Evolutionary conservation across 2,797 vertebrate species (phyloP).

Genomic region (Neosilurus hyrtlii): DNA sequence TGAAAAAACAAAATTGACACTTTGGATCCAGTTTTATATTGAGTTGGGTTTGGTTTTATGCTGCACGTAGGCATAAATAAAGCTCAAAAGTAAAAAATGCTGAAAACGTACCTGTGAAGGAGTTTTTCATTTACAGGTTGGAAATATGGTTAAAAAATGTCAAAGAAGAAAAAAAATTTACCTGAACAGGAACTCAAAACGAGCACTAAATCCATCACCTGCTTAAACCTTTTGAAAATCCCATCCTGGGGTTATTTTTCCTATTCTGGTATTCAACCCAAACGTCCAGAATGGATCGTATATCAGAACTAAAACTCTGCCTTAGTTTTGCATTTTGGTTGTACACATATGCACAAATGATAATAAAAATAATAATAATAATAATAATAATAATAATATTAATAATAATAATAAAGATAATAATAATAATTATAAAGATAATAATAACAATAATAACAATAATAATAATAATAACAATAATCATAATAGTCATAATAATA

Average conservation of each 20-base stretch:
- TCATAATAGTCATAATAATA: no score
- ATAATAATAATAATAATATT: no score
- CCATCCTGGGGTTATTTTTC: neutral
- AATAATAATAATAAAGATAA: no score
- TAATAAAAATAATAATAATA: no score
- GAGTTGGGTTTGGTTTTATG: neutral
- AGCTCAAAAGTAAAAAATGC: neutral
- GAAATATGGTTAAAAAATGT: neutral
- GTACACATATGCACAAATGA: neutral
- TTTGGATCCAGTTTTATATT: conserved; percentile 7
- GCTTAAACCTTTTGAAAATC: neutral
- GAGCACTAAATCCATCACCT: neutral
- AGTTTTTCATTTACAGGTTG: neutral
- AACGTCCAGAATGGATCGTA: neutral
- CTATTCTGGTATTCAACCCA: neutral
- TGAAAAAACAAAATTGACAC: neutral
- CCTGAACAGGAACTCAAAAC: neutral
- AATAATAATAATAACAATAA: no score
- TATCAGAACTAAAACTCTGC: neutral
- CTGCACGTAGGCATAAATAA: neutral
- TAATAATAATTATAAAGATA: no score
- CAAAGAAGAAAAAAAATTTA: neutral
- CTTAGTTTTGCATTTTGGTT: neutral
- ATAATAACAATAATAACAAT: no score
- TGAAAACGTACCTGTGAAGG: neutral